Evolutionary conservation across 1,140 invertebrate species (phyloP), one percentile per base, ranked within the genome.

Genomic region (Eriosoma lanigerum): DNA sequence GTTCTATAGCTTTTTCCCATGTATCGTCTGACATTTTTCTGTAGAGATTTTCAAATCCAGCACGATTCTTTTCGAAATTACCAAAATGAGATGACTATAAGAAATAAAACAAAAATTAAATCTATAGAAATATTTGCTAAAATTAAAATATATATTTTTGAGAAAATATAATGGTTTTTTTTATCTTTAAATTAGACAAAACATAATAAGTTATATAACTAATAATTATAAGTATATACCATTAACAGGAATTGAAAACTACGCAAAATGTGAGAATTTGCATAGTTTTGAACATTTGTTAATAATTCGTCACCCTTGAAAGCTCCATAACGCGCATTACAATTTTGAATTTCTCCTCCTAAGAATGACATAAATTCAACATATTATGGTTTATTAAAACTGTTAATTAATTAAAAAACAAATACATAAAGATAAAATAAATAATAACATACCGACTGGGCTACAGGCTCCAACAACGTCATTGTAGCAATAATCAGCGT

Each of bases 161-260:
- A 50, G 9, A 24, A 68, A 26, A 56, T 15, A 24, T 15, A 60
- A 26, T 29, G 9, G 6, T 26, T 26, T 19, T 26, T 19, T 17
- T 3, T 60, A 60, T 19, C 24, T 24, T 15, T 4, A 26, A 58
- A 26, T 60, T 60, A 29, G n/a, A n/a, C n/a, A n/a, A n/a, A n/a
- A n/a, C n/a, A n/a, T n/a, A n/a, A n/a, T n/a, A n/a, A n/a, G n/a
- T n/a, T n/a, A n/a, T n/a, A n/a, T n/a, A n/a, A n/a, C 13, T 60
- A 60, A 60, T 15, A 26, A 8, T 38, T 38, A 38, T 64, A 32
- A 44, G 24, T 68, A 83, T 82, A 82, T 83, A 85, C 85, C 86
- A 93, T 89, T 4, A 93, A 85, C 19, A 94, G 86, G 82, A 91
- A 93, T 80, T 93, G 89, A 82, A 91, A 93, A 15, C 92, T 93